These are phyloP conservation scores for Drosophila sulfurigaster DNA, from an alignment of 1,140 invertebrate species.

Conservation along the genomic window DNA sequence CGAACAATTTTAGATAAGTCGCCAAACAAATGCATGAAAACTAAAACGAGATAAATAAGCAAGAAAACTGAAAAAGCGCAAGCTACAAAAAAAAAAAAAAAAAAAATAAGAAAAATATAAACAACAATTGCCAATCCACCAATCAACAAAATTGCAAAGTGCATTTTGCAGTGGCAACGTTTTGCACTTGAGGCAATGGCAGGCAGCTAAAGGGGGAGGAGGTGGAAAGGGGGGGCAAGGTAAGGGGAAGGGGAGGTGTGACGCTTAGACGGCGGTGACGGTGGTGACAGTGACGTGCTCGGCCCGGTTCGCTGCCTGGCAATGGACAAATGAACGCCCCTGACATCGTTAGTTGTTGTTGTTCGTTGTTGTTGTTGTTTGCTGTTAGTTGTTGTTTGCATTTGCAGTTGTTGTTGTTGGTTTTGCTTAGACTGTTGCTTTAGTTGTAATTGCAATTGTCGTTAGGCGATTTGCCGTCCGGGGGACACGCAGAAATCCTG, in stretches of 20 bases:
- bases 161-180: constrained; percentile 79
- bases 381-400: constrained; percentile 6
- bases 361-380: constrained; percentile 22
- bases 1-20: constrained; percentile 72
- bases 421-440: constrained; percentile 28
- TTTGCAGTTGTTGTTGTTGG: constrained; percentile 6
- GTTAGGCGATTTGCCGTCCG: constrained; percentile 59
- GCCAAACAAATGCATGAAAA: constrained; percentile 62
- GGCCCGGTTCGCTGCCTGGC: constrained; percentile 77
- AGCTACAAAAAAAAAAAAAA: no score
- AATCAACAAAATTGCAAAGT: constrained; percentile 83
- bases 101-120: constrained; percentile 38
- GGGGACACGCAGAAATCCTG: constrained; percentile 78
- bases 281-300: constrained; percentile 79
- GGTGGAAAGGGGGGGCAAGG: neutral
- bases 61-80: constrained; percentile 9
- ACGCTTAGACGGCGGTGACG: constrained; percentile 47
- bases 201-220: neutral
- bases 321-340: constrained; percentile 82
- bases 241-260: constrained; percentile 1
- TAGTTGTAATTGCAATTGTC: constrained; percentile 76
- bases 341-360: constrained; percentile 66
- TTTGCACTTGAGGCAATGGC: constrained; percentile 61
- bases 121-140: constrained; percentile 77
- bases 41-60: constrained; percentile 44